Conservation (phyloP, 2,113 vertebrate species). For the Octodon degus region DNA sequence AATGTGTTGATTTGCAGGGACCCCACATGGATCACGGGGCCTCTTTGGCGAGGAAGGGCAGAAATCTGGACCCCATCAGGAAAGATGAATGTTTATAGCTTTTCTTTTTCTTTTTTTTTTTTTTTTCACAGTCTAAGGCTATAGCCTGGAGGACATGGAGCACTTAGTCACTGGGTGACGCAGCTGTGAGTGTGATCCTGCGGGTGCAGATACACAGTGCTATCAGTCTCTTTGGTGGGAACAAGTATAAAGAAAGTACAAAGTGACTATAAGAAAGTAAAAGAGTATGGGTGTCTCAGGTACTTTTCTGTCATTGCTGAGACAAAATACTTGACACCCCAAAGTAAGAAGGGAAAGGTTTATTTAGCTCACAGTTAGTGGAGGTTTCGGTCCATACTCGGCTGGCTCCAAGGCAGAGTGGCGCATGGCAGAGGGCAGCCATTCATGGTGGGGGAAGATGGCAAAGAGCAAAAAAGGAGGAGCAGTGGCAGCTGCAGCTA, state of each 20-base stretch:
- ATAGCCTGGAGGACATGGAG: neutral
- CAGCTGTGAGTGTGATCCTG: neutral
- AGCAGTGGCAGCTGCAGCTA: no score
- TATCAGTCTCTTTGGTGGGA: neutral
- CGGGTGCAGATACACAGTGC: neutral
- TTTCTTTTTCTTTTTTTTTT: slow-evolving; percentile 29
- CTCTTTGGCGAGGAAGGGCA: neutral
- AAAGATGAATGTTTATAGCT: neutral
- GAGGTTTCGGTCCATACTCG: no score
- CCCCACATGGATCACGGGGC: neutral
- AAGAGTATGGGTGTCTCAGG: neutral
- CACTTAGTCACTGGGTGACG: neutral
- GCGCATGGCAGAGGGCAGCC: no score
- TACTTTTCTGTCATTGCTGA: no score
- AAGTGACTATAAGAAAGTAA: neutral
- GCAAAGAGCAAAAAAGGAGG: no score
- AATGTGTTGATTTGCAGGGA: slow-evolving; percentile 10
- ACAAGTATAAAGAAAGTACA: neutral
- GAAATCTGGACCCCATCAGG: neutral
- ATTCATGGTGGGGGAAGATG: no score
- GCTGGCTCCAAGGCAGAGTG: no score
- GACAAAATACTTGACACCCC: no score
- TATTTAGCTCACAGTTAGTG: no score
- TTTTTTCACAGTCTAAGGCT: neutral
- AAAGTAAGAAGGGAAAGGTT: no score